A percentile compares a stretch with the other conserved stretches of the same genome.
These are phyloP conservation scores for Psix sp. DNA, from an alignment of 1,140 invertebrate genomes.

Conservation along the genomic window DNA sequence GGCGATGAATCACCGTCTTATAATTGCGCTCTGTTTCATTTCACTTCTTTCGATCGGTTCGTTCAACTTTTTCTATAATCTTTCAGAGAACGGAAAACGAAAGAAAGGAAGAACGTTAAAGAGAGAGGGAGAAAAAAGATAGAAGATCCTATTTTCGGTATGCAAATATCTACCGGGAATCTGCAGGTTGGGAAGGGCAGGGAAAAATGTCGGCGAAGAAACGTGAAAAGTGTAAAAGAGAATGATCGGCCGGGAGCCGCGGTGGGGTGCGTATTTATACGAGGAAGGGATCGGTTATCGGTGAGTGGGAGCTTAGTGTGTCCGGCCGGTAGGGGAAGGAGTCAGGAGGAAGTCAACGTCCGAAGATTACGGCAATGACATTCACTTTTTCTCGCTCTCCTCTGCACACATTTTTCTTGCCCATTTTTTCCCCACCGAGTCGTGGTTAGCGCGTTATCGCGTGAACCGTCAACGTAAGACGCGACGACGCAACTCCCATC, in stretches of 20 bases:
- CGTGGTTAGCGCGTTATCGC: conserved; percentile 9
- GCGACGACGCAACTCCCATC: not conserved
- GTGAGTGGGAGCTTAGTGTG: conserved; percentile 53
- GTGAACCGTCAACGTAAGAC: conserved; percentile 22
- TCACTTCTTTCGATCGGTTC: not conserved
- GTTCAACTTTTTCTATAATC: not conserved
- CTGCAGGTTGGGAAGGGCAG: no score
- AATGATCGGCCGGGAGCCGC: conserved; percentile 17
- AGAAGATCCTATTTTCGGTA: no score
- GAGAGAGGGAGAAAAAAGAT: no score
- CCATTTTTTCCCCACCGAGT: conserved; percentile 56
- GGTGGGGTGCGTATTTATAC: conserved; percentile 49
- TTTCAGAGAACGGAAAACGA: no score
- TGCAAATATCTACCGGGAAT: no score
- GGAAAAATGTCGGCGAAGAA: conserved; percentile 35
- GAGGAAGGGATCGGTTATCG: conserved; percentile 54
- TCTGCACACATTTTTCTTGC: conserved; percentile 63
- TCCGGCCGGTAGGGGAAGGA: conserved; percentile 61
- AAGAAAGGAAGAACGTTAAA: no score
- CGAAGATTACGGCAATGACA: conserved; percentile 78
- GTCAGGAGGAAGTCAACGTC: conserved; percentile 75
- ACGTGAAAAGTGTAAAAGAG: conserved; percentile 41
- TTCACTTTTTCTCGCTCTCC: conserved; percentile 76
- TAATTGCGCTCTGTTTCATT: conserved; percentile 19
- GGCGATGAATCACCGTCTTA: conserved; percentile 24